A percentile compares a stretch with the other conserved stretches of the same genome.
These are phyloP conservation scores for Diploptera punctata DNA, from an alignment of 2,888 invertebrate species.

Conservation along the genomic window DNA sequence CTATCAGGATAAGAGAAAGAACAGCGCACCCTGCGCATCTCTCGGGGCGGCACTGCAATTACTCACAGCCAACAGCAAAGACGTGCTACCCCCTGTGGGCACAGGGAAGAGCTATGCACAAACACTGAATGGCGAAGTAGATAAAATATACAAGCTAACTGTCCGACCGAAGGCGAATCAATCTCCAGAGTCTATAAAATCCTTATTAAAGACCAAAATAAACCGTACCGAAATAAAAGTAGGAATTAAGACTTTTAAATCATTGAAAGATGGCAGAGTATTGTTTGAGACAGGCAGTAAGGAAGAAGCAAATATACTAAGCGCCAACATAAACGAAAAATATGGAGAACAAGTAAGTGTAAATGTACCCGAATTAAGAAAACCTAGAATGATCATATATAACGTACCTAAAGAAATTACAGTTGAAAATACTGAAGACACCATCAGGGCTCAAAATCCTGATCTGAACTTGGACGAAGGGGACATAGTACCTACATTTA, in stretches of 20 bases:
- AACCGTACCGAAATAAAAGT: background rate
- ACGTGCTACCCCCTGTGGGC: too few species aligned
- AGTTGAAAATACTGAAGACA: background rate
- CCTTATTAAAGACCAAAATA: background rate
- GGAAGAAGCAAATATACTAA: background rate
- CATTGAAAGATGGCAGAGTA: background rate
- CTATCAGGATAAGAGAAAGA: too few species aligned
- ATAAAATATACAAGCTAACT: background rate
- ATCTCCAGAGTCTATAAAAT: background rate
- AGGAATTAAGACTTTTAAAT: background rate
- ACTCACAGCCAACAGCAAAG: background rate
- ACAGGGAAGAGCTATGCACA: too few species aligned
- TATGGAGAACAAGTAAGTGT: conserved; percentile 26
- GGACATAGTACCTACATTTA: background rate
- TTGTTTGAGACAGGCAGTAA: background rate
- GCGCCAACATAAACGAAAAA: background rate
- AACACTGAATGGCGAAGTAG: background rate
- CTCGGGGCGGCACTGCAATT: too few species aligned
- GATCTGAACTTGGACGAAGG: background rate
- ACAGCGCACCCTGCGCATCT: too few species aligned
- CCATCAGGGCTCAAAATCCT: background rate
- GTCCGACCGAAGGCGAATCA: background rate
- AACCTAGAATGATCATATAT: background rate
- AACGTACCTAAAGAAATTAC: background rate
- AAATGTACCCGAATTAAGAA: background rate